Evolutionary conservation across 2,888 invertebrate genomes (phyloP), one percentile per base, ranked within the genome.

Genomic region (Stenoptilia bipunctidactyla): DNA sequence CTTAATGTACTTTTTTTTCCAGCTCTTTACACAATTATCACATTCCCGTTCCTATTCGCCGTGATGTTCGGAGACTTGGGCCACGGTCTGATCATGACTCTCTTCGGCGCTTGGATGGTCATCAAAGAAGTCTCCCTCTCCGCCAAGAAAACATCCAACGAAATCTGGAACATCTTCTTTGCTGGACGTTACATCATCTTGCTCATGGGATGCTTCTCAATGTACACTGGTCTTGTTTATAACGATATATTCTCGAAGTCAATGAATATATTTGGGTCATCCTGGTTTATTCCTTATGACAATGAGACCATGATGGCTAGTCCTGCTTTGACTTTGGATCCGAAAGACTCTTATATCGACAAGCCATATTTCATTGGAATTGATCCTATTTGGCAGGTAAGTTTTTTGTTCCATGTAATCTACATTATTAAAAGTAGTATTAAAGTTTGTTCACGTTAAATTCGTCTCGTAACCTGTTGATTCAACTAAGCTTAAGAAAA

Each of bases 141-240:
- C n/a, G 85, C 86, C 3, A 87, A 89, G 59, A 92, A 91, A 52
- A 85, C 88, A 9, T 87, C 74, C 57, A 91, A 88, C 64, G 94
- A 96, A 90, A 98, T 98, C 55, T 97, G 96, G 94, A 96, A 94
- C 71, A 98, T 97, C 39, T 97, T 98, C 86, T 98, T 98, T 74
- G 95, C 94, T 45, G 98, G 98, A 40, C 93, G 99, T 35, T 99
- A 99, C 79, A 96, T 99, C 45, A 94, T 99, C 38, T 87, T 98
- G 33, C 86, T 99, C 52, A 99, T 99, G 98, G 98, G 98, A 4
- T 71, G 92, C 12, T 99, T 99, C 79, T 98, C 98, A 0, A 94
- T 98, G 86, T 99, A 99, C 83, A 98, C 98, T 15, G 99, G 99
- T 0, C 53, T 98, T 3, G 93, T 99, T 45, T 99, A 99, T 76